Conservation (phyloP, 1,140 invertebrate species). For the Heliconius nattereri region DNA sequence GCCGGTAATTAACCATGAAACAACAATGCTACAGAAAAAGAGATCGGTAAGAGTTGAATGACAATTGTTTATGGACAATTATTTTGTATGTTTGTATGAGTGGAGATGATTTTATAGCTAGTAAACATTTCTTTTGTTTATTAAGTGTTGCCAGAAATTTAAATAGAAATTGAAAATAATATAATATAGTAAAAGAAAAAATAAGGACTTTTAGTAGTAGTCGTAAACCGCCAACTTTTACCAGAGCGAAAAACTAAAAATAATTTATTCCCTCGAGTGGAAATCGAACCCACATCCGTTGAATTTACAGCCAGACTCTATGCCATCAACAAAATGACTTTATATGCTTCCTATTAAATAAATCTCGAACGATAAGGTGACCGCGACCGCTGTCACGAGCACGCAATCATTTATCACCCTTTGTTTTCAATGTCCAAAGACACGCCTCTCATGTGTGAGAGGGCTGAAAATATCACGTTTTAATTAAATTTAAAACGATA, state of each 20-base stretch:
- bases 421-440: slow-evolving; percentile 19
- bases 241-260: background rate
- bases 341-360: slow-evolving; percentile 9
- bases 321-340: too few relatives aligned
- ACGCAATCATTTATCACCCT: slow-evolving; percentile 6
- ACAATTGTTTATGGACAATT: background rate
- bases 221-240: background rate
- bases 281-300: background rate
- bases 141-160: background rate
- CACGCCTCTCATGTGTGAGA: background rate
- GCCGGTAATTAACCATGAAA: slow-evolving; percentile 51
- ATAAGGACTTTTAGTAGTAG: too few relatives aligned
- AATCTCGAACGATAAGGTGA: slow-evolving; percentile 14
- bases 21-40: slow-evolving; percentile 25
- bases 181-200: too few relatives aligned
- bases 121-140: background rate
- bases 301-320: background rate
- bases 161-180: too few relatives aligned
- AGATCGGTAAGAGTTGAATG: slow-evolving; percentile 4
- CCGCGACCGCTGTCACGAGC: slow-evolving; percentile 18
- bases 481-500: background rate
- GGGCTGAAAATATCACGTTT: background rate
- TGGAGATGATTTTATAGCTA: background rate
- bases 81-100: background rate
- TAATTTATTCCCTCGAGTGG: background rate